Base-by-base conservation (phyloP, 2,888 invertebrate species). In the Prosopocoilus inquinatus region DNA sequence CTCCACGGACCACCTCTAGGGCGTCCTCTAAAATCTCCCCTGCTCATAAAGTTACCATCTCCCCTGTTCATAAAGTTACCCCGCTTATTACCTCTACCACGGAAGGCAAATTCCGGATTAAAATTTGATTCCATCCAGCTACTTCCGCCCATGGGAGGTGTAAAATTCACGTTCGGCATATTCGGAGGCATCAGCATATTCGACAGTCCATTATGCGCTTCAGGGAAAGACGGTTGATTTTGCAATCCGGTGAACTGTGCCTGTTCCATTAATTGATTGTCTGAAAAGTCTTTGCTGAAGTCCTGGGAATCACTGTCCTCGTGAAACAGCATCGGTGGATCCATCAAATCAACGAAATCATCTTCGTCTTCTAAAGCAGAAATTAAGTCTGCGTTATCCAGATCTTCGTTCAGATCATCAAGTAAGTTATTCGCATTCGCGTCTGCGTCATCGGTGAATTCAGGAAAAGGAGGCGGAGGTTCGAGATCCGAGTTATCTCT, bases 401-500 rank as follows among this genome's bases (percentile, higher is more conserved):
- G 48, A 16, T 74, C 73, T 46, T 70, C 70, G 48, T 68, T 69
- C 58, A 76, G 68, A 61, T 72, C 70, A 45, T 75, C 74, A 16
- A 75, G 63, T 47, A 75, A 70, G 52, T 70, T 68, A 54, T 76
- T 75, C 11, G 74, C 75, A 54, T 75, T 75, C 5, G 70, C 67
- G 57, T 75, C 76, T 43, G 52, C 55, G 15, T 58, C 58, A 7
- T 75, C 75, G 1, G 70, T 67, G 8, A 78, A 65, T 55, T 77
- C 74, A 1, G 77, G 78, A 35, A 75, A 70, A 1, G 76, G 75
- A n/a, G 75, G 75, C 1, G 79, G 76, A 2, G 74, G 70, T 32
- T 66, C 64, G 12, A 70, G 51, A 28, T 28, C 20, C 7, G 5
- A 28, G 3, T 9, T 38, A 63, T 61, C 67, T 8, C 32, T 34